A percentile compares a stretch with the other conserved stretches of the same genome.
phyloP scores from a whole-genome alignment of 92 coral and sea anemone species.

The Actinostola sp. region DNA sequence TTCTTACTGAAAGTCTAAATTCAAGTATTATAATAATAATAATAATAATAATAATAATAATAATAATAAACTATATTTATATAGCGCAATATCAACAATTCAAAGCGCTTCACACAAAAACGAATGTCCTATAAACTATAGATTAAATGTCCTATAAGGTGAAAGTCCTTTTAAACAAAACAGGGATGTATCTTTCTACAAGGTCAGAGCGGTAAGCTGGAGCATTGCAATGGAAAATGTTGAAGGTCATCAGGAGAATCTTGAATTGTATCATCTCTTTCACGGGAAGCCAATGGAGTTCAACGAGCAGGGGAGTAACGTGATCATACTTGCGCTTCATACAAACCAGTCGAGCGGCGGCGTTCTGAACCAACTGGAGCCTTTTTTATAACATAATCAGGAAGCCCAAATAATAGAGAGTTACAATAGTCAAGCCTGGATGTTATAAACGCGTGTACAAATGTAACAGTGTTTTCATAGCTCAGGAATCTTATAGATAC shows the following conservation, averaged over 20 bases:
- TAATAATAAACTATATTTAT: too few species aligned
- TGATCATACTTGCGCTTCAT: not conserved
- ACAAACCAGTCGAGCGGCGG: not conserved
- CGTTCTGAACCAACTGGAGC: not conserved
- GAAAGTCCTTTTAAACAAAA: too few species aligned
- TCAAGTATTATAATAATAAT: too few species aligned
- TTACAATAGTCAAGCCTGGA: not conserved
- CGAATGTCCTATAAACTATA: too few species aligned
- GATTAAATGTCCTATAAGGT: too few species aligned
- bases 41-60: too few species aligned
- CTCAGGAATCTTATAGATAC: not conserved
- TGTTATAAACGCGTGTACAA: not conserved
- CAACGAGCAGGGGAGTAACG: not conserved
- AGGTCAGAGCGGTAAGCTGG: not conserved
- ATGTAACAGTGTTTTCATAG: not conserved
- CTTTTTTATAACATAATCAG: not conserved
- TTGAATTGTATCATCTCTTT: not conserved
- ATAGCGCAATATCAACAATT: too few species aligned
- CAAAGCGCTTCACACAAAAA: too few species aligned
- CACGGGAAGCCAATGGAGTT: not conserved
- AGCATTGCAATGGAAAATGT: not conserved
- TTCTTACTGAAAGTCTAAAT: too few species aligned
- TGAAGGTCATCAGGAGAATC: not conserved
- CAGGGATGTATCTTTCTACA: not conserved
- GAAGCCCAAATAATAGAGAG: not conserved